These are phyloP conservation scores for Hafferia zeledoni DNA, from an alignment of 2,797 vertebrate species.

Conservation along the genomic window DNA sequence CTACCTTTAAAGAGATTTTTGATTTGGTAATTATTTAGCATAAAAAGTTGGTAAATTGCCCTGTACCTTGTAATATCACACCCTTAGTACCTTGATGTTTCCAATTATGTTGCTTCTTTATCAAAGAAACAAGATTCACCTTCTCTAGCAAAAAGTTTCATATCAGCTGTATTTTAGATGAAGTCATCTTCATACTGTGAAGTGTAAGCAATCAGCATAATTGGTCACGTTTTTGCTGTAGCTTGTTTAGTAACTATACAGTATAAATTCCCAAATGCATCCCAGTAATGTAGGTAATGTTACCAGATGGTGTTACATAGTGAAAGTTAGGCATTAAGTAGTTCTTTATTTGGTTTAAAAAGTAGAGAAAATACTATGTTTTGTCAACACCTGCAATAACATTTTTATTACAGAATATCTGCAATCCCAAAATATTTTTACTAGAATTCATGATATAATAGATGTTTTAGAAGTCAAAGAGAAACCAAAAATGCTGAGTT, in stretches of 20 bases:
- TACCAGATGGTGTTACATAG: background rate
- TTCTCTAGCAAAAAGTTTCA: background rate
- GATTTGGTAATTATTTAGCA: background rate
- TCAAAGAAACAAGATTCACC: background rate
- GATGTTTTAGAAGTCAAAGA: background rate
- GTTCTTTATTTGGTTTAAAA: background rate
- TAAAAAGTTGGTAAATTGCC: background rate
- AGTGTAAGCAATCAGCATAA: background rate
- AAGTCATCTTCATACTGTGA: background rate
- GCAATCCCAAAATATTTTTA: background rate
- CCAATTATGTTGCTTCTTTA: background rate
- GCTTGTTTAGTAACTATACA: background rate
- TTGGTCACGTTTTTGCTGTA: background rate
- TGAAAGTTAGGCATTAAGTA: background rate
- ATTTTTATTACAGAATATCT: background rate
- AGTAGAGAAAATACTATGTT: background rate
- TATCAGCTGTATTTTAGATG: background rate
- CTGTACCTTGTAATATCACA: background rate
- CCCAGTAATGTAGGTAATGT: background rate
- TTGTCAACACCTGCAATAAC: background rate
- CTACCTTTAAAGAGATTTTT: background rate
- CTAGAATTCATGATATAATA: background rate
- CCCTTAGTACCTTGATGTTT: background rate
- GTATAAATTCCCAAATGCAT: background rate
- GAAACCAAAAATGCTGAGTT: background rate